phyloP scores from a whole-genome alignment of 30 jellyfish, hydroid and myxozoan species.

The Hydractinia symbiolongicarpus region DNA sequence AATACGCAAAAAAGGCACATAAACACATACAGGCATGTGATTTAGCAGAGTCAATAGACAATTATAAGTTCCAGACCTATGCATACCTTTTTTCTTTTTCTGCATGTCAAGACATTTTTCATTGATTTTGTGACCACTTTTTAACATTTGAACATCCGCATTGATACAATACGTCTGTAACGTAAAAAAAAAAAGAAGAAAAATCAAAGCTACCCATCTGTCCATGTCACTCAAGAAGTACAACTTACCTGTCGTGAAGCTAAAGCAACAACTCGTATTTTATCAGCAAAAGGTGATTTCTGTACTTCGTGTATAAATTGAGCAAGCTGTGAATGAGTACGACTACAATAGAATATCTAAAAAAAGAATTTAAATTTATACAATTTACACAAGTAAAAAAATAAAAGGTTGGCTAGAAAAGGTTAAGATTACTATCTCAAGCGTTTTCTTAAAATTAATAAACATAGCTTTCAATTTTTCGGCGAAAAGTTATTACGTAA shows the following conservation, averaged over 20 bases:
- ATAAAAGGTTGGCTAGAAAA: too few species aligned
- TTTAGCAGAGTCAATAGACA: too few species aligned
- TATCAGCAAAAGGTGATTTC: constrained; percentile 66
- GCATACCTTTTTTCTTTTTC: constrained; percentile 53
- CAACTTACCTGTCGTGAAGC: constrained; percentile 86
- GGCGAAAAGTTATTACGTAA: not conserved
- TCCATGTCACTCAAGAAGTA: not conserved
- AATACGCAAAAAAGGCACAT: too few species aligned
- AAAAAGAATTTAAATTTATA: not conserved
- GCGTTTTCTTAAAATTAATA: too few species aligned
- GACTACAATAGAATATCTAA: constrained; percentile 88
- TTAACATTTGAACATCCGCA: constrained; percentile 45
- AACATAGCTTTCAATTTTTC: not conserved
- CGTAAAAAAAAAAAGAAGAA: not conserved
- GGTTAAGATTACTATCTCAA: too few species aligned
- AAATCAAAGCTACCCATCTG: not conserved
- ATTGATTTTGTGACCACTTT: constrained; percentile 47
- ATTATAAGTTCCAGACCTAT: too few species aligned
- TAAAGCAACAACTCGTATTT: constrained; percentile 55
- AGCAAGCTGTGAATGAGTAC: constrained; percentile 93
- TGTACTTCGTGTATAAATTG: constrained; percentile 90
- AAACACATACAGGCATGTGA: too few species aligned
- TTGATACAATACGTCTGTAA: constrained; percentile 77
- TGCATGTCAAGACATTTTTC: constrained; percentile 90
- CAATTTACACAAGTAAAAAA: not conserved